Percentiles rank a stretch among this genome's conserved stretches.
Evolutionary conservation across 2,888 invertebrate genomes (phyloP).

Genomic region (Onchidella celtica): DNA sequence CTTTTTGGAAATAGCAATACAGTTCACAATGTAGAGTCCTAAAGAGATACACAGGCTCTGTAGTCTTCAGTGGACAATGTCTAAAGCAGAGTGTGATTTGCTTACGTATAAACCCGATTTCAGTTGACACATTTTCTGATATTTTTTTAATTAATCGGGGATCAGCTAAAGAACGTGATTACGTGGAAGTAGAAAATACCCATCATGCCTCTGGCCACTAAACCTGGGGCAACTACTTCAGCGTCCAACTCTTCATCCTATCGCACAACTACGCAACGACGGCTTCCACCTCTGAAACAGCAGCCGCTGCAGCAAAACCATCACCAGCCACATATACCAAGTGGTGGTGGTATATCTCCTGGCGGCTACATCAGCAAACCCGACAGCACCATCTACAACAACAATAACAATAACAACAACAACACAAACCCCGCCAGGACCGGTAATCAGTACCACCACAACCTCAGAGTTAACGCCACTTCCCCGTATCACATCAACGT

Average conservation of each 20-base stretch:
- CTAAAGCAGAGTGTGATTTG: too few relatives aligned
- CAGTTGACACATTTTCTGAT: too few relatives aligned
- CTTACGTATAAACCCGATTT: too few relatives aligned
- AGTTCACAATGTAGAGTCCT: too few relatives aligned
- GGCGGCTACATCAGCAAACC: too few relatives aligned
- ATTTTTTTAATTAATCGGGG: too few relatives aligned
- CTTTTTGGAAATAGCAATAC: too few relatives aligned
- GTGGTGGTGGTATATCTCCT: background rate
- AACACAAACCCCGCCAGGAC: background rate
- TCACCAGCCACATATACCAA: background rate
- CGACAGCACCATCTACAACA: too few relatives aligned
- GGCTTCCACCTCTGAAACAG: constrained; percentile 7
- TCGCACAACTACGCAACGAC: constrained; percentile 16
- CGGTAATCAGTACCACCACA: background rate
- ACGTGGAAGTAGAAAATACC: background rate
- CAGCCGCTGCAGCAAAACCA: constrained; percentile 1
- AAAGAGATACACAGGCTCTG: too few relatives aligned
- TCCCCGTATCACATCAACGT: constrained; percentile 18
- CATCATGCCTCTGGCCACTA: background rate
- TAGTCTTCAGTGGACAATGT: too few relatives aligned
- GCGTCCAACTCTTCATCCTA: background rate
- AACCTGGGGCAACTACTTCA: background rate
- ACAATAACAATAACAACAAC: background rate
- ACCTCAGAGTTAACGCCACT: background rate
- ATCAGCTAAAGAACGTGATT: background rate